Evolutionary conservation across 2,797 vertebrate species (phyloP), one percentile per base, ranked within the genome.

Genomic region (Tinamus major): DNA sequence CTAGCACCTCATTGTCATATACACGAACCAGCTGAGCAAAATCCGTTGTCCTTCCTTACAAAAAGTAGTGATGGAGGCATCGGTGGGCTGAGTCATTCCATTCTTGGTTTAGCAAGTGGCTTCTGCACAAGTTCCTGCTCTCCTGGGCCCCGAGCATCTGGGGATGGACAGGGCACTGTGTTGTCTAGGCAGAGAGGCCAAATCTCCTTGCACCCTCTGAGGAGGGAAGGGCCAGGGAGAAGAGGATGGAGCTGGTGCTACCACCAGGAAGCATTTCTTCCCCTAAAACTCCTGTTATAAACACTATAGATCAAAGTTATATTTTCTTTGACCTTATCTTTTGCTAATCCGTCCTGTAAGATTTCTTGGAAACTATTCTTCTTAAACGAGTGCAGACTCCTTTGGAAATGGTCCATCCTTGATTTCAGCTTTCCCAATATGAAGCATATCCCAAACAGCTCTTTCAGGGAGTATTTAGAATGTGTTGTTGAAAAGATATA

Each of bases 1-100:
- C 33, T 44, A 56, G 35, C 42, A 23, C 9, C 20, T 0, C 2
- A 7, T 23, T 42, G 44, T 39, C 24, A 0, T 5, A 0, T 5
- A 0, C 5, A 24, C 7, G 42, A 49, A 72, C 27, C 33, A 10
- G 1, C 1, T 7, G 17, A 64, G 65, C 39, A 15, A 55, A 33
- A 13, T 7, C 6, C 53, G 3, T 55, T 48, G 42, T 37, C 53
- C 9, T 35, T 3, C 7, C 37, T 56, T 21, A 23, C 21, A 20
- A 6, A 4, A 14, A 44, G 35, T 15, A 8, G 42, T 24, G 55
- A 42, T 29, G 18, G 29, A 33, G 44, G 26, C 3, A 2, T 51
- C 13, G 0, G 9, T 13, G 31, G 12, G 44, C 55, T 55, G 90
- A 63, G 59, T 9, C 8, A 31, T 13, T 14, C 70, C 31, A 0